These are phyloP conservation scores for Monochamus saltuarius DNA, from an alignment of 1,140 invertebrate genomes.

Conservation along the genomic window DNA sequence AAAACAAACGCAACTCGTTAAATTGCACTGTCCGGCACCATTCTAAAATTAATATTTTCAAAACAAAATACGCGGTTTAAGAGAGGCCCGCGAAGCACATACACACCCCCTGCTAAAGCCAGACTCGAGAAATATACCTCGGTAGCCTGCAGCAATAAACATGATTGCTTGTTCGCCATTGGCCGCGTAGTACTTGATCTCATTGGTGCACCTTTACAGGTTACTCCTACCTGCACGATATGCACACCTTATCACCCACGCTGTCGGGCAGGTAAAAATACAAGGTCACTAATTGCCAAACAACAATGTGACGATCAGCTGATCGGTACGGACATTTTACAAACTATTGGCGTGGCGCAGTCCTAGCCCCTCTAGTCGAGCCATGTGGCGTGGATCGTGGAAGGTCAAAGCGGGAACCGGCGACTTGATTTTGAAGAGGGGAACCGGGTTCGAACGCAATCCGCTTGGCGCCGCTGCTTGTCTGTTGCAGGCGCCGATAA, in stretches of 20 bases:
- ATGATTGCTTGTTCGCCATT: constrained; percentile 48
- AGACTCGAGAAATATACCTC: constrained; percentile 41
- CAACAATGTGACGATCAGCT: constrained; percentile 35
- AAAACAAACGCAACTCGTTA: background rate
- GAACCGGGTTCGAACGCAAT: background rate
- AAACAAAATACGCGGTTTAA: background rate
- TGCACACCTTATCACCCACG: constrained; percentile 21
- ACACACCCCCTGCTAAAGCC: constrained; percentile 40
- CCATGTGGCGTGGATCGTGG: constrained; percentile 6
- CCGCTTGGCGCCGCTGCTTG: background rate
- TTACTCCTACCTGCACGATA: constrained; percentile 48
- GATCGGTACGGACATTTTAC: constrained; percentile 43
- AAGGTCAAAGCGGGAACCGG: constrained; percentile 1
- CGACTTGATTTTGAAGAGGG: constrained; percentile 4
- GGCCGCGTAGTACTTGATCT: constrained; percentile 39
- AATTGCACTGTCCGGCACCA: background rate
- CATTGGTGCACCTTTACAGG: constrained; percentile 51
- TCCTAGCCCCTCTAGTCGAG: background rate
- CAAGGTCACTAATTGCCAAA: background rate
- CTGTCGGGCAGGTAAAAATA: constrained; percentile 11
- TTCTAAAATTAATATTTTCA: background rate
- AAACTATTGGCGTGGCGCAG: constrained; percentile 1
- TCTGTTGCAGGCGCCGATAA: too few species aligned
- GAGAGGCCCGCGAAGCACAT: constrained; percentile 27
- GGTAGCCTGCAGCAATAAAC: constrained; percentile 46